Base-by-base conservation (phyloP, 2,888 invertebrate genomes). In the Stenurella melanura region DNA sequence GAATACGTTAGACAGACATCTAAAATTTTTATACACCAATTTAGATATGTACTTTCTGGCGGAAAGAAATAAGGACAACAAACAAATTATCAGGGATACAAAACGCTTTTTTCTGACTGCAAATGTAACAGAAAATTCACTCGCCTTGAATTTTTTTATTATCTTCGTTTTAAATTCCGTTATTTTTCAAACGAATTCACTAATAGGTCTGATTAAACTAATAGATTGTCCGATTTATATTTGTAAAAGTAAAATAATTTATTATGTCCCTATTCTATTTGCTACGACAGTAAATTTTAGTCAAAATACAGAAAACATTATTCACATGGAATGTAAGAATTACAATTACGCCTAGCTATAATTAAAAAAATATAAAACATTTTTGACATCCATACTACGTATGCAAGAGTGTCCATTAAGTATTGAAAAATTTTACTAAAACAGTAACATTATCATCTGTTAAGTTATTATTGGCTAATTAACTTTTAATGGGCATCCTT, bases 181-280 rank as follows among this genome's bases (percentile, higher is more conserved):
- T 15, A 42, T 42, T 26, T 26, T 26, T 26, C 1, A 26, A 34
- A 34, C 7, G 30, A 34, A 34, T 2, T n/a, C 6, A 50, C 50
- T 50, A 26, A 3, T 26, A 26, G 4, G 21, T 26, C 21, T 26
- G 21, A 26, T 3, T 26, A 26, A 26, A 26, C 21, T 26, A 26
- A 26, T 26, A n/a, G 50, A 50, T 50, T 50, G n/a, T 50, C 50
- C 1, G 50, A 5, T 42, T 12, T 15, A 42, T 42, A 42, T 15
- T n/a, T 50, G 12, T 50, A n/a, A 50, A 50, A 50, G 15, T 42
- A 42, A 42, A 50, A n/a, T 50, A 17, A 50, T 50, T n/a, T n/a
- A n/a, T 50, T n/a, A 50, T n/a, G 50, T 50, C 50, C n/a, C n/a
- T 50, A 50, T n/a, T 50, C n/a, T 50, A 50, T n/a, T 50, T 50